Evolutionary conservation across 2,797 vertebrate species (phyloP).

Genomic region (Syngnathus acus): DNA sequence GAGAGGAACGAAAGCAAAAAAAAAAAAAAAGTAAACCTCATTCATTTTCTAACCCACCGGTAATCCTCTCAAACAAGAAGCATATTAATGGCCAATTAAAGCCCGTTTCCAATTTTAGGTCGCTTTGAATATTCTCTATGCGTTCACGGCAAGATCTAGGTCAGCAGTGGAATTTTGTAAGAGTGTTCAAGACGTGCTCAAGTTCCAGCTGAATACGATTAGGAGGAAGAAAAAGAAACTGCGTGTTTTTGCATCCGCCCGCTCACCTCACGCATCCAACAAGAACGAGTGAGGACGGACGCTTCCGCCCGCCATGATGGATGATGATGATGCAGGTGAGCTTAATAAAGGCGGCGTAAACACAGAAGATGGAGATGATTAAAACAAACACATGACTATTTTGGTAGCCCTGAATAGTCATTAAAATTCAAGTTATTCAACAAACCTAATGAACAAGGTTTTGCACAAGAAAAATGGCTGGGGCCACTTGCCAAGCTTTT

Average conservation of each 20-base stretch:
- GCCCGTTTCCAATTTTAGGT: background rate
- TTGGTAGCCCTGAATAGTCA: background rate
- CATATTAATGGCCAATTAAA: constrained; percentile 2
- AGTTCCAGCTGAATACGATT: constrained; percentile 2
- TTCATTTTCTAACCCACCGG: background rate
- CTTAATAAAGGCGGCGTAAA: constrained; percentile 20
- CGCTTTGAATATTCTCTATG: constrained; percentile 10
- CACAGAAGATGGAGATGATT: constrained; percentile 35
- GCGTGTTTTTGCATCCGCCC: constrained; percentile 7
- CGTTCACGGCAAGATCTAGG: constrained; percentile 7
- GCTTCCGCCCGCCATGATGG: constrained; percentile 20
- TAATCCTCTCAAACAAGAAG: constrained; percentile 2
- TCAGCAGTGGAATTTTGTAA: constrained; percentile 10
- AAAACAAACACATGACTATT: constrained; percentile 19
- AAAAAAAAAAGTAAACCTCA: background rate
- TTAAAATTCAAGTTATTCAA: background rate
- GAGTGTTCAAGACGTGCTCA: constrained; percentile 3
- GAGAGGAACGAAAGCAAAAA: constrained; percentile 11
- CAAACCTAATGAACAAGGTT: background rate
- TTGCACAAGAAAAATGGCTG: background rate
- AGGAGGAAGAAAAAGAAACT: background rate
- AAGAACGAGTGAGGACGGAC: constrained; percentile 12
- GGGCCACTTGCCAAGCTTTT: too few species aligned
- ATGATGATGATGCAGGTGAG: constrained; percentile 7
- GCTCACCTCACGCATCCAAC: constrained; percentile 48